Base-by-base conservation (phyloP, 2,113 vertebrate genomes). In the Thalassarche chlororhynchos region DNA sequence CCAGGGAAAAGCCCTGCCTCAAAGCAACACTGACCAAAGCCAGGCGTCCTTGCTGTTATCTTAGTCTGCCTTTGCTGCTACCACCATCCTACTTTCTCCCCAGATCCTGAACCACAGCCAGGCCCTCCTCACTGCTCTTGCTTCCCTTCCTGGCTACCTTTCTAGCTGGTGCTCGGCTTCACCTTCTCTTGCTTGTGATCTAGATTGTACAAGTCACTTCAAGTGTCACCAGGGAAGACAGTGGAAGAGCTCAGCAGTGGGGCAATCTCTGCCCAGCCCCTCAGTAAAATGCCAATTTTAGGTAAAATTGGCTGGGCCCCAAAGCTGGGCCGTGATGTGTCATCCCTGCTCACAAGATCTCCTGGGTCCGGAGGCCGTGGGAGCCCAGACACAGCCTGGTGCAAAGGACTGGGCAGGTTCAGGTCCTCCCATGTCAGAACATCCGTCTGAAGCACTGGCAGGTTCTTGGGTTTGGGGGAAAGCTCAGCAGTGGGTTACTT, bases 331-430 rank as follows among this genome's bases (percentile, higher is more conserved):
- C 0, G 2, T 31, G 42, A 69, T 51, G 11, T 38, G 40, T 61
- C 1, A 1, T 62, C 32, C 28, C 68, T 57, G 28, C 36, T 76
- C 24, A 57, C 32, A 58, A 44, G 32, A 40, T 31, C 36, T 81
- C 32, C 68, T 17, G 6, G n/a, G 17, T 51, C 12, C 0, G 0
- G 24, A 58, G 51, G 28, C 20, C 0, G 0, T 8, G 20, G 32
- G 23, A 51, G 14, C 28, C 31, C 1, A 1, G 62, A 51, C 0
- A 1, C 14, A 46, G 49, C 28, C 38, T 70, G 49, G 13, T 36
- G 55, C 24, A 12, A 51, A 64, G 42, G 21, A 64, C 17, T 1
- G 1, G 49, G 42, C 17, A 54, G 13, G 19, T 65, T 60, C 46
- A 47, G 76, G 20, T 65, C 29, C 44, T 65, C 34, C 34, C 15